Base-by-base conservation (phyloP, 64 coral and sea anemone species). In the Dendronephthya gigantea region DNA sequence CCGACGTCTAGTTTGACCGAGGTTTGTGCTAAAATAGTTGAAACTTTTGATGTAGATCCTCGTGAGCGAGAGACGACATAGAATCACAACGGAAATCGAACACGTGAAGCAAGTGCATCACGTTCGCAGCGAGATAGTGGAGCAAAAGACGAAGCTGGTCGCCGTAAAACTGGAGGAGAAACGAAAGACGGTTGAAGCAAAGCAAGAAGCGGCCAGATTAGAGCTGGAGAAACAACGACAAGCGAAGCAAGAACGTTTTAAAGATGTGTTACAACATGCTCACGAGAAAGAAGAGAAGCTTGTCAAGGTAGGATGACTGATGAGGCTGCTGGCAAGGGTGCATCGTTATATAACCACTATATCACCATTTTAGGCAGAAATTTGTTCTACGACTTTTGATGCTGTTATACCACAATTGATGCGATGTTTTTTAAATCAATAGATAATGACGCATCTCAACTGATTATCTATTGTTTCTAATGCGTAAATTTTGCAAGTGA, bases 141-240 rank as follows among this genome's bases (percentile, higher is more conserved):
- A 79, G 17, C 72, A 79, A 29, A 79, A 79, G 32, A 79, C 72
- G 9, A 79, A 79, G 72, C 2, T 36, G 8, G 72, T 79, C 29
- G 72, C 72, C 7, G 72, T 36, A 17, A 79, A 79, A 34, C 31
- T 79, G 72, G 72, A 79, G 72, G 72, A 79, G 22, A 79, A 79
- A 35, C 30, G 30, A 0, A 79, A 79, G 72, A 29, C 32, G 10
- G 10, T 39, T 79, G 72, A 79, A 79, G 72, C 72, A 19, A 79
- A 79, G 28, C 72, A 79, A 79, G 72, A 79, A 79, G 72, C 72
- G 28, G 72, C 72, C 7, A 29, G 72, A 4, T 36, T 79, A 12
- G 72, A 34, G 15, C 8, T 36, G 15, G 72, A 35, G 8, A 79
- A 79, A 79, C 72, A 36, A 39, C 72, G 72, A 35, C 72, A 79